Evolutionary conservation across 2,888 invertebrate genomes (phyloP).

Genomic region (Ceraclea dissimilis): DNA sequence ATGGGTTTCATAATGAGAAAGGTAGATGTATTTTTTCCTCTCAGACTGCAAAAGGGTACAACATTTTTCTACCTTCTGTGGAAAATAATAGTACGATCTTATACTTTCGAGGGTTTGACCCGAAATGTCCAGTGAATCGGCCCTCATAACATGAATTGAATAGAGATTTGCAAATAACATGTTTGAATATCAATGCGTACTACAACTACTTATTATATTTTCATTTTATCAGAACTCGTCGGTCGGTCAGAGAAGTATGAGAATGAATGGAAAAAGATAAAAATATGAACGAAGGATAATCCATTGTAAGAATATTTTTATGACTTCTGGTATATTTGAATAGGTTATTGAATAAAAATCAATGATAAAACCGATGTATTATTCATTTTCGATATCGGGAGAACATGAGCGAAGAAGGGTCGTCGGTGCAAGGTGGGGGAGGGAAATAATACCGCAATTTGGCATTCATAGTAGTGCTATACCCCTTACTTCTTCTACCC

Average conservation of each 20-base stretch:
- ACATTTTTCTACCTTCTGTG: no score
- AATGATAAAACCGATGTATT: conserved; percentile 2
- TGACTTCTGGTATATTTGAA: conserved; percentile 2
- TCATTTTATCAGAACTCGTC: not conserved
- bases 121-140: no score
- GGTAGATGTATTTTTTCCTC: no score
- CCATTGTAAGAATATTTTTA: conserved; percentile 2
- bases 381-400: conserved; percentile 1
- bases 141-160: no score
- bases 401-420: conserved; percentile 2
- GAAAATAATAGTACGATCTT: no score
- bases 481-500: conserved; percentile 2
- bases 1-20: no score
- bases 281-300: not conserved
- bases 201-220: not conserved
- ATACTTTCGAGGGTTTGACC: no score
- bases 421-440: not conserved
- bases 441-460: not conserved
- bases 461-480: not conserved
- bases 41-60: no score
- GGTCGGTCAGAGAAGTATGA: not conserved
- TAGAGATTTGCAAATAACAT: no score
- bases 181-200: not conserved
- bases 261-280: not conserved
- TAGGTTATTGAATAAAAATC: conserved; percentile 2